A percentile compares a stretch with the other conserved stretches of the same genome.
phyloP scores from a whole-genome alignment of 2,113 vertebrate genomes.

The Aspiorhynchus laticeps region DNA sequence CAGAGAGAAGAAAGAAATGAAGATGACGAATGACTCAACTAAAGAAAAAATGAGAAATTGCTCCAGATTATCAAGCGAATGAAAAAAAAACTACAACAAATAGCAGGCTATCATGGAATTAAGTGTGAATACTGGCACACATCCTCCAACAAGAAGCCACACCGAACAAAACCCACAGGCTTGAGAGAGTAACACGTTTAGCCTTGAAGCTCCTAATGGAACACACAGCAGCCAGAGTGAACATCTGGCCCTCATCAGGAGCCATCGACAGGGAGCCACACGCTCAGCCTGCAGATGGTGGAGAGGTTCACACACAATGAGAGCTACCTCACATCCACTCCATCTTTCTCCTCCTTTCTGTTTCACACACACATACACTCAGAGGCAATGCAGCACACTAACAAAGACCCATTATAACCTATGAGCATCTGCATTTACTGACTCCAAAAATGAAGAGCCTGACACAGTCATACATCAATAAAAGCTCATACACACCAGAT shows the following conservation, averaged over 20 bases:
- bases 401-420: constrained; percentile 46
- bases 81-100: not conserved
- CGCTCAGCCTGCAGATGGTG: constrained; percentile 68
- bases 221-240: constrained; percentile 65
- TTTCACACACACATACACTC: constrained; percentile 45
- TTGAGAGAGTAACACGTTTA: constrained; percentile 57
- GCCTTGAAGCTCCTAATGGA: constrained; percentile 65
- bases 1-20: not conserved
- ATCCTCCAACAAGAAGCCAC: not conserved
- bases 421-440: constrained; percentile 35
- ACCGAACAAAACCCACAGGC: constrained; percentile 33
- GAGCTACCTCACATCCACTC: constrained; percentile 54
- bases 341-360: constrained; percentile 52
- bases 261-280: constrained; percentile 66
- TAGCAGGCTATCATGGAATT: not conserved
- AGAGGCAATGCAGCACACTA: constrained; percentile 28
- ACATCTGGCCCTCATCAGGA: constrained; percentile 76
- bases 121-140: constrained; percentile 9
- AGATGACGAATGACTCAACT: not conserved
- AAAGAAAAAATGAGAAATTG: not conserved
- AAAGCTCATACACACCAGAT: constrained; percentile 27
- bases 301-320: constrained; percentile 71
- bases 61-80: not conserved
- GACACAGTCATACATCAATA: constrained; percentile 32
- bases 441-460: constrained; percentile 42